These are phyloP conservation scores for Cordilura impudica DNA, from an alignment of 2,888 invertebrate species.

Conservation along the genomic window DNA sequence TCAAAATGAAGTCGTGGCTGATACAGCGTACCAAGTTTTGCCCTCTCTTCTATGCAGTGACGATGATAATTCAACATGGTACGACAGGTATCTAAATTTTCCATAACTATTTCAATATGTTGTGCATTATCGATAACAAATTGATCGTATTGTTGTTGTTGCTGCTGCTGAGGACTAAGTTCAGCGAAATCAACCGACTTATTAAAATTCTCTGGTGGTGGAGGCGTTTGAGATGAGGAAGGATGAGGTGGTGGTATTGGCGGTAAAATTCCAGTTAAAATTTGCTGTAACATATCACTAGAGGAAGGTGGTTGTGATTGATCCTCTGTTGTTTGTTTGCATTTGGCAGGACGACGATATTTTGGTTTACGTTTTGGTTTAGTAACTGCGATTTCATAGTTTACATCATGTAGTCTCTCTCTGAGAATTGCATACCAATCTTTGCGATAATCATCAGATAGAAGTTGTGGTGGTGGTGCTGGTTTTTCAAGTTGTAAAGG, in stretches of 20 bases:
- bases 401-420: constrained; percentile 6
- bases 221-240: not conserved
- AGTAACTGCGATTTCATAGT: constrained; percentile 28
- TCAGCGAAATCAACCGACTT: not conserved
- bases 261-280: constrained; percentile 32
- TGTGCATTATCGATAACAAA: constrained; percentile 59
- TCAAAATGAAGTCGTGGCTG: constrained; percentile 39
- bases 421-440: constrained; percentile 65
- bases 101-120: constrained; percentile 39
- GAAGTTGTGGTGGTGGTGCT: not conserved
- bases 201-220: constrained; percentile 18
- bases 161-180: not conserved
- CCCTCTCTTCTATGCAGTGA: not conserved
- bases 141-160: constrained; percentile 49
- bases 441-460: constrained; percentile 55
- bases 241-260: not conserved
- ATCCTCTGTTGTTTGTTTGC: not conserved
- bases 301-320: not conserved
- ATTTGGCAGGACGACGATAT: not conserved
- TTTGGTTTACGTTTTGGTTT: constrained; percentile 5
- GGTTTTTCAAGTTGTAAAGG: not conserved
- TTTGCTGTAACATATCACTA: constrained; percentile 11
- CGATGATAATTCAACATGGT: constrained; percentile 32
- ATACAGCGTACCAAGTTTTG: not conserved
- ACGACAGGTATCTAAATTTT: constrained; percentile 54